Evolutionary conservation across 2,888 invertebrate species (phyloP), one percentile per base, ranked within the genome.

Genomic region (Rotaria magnacalcarata): DNA sequence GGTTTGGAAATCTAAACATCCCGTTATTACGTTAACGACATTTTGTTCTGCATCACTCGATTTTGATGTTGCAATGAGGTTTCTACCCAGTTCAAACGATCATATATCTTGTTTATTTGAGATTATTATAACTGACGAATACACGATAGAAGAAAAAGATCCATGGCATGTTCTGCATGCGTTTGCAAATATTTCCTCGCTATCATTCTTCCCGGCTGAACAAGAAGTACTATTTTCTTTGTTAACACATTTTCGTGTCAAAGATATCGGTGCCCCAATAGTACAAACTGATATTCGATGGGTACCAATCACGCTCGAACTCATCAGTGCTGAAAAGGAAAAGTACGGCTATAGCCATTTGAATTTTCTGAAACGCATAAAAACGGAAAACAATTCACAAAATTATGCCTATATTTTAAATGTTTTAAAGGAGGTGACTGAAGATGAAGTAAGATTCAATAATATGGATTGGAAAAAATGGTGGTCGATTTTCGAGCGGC

Each of bases 381-480:
- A 58, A 58, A n/a, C 10, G 58, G 58, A 58, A 58, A 58, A 58
- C 10, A n/a, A 21, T 58, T 4, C 58, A 58, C 58, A 58, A 58
- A 21, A 58, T 58, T 58, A 58, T 21, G 58, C 21, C 21, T 11
- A 58, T 21, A 58, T 58, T 58, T 58, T 58, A 58, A 58, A 58
- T 58, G 58, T 58, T 58, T 58, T 58, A 58, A n/a, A 58, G 58
- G n/a, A 58, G 58, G 19, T 58, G 14, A n/a, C n/a, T 5, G n/a
- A 58, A 58, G 58, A 58, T 58, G 58, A 58, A 58, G 58, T 58
- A 19, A 58, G 58, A 58, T 58, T 58, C 58, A 58, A 58, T 58
- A 58, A 58, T 58, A 58, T 58, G 21, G 19, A 58, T 58, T 58
- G 58, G 58, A 58, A 58, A 58, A 58, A 58, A 14, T 58, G 58